phyloP scores from a whole-genome alignment of 2,888 invertebrate species.

The Cantharis nigra region DNA sequence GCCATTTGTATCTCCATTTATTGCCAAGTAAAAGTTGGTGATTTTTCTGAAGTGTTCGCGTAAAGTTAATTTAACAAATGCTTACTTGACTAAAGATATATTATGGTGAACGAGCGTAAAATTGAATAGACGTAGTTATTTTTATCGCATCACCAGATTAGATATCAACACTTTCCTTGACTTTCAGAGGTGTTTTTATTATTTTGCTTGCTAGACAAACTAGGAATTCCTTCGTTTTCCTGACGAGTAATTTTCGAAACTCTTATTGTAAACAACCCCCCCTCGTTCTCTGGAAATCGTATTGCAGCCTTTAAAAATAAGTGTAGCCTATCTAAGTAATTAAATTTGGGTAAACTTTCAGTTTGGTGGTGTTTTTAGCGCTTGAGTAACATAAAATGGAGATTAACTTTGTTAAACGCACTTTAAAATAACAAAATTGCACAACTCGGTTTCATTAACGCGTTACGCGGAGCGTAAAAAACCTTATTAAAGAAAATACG shows the following conservation, averaged over 20 bases:
- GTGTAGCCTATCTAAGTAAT: background rate
- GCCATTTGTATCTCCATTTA: background rate
- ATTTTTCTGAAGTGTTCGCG: background rate
- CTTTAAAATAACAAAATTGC: conserved; percentile 32
- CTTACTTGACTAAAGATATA: background rate
- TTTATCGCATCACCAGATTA: background rate
- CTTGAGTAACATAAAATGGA: conserved; percentile 14
- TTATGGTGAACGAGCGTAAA: background rate
- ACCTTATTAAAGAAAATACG: conserved; percentile 33
- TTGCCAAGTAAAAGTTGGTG: background rate
- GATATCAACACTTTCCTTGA: background rate
- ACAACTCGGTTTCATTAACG: conserved; percentile 30
- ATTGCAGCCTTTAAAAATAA: background rate
- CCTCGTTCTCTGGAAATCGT: background rate
- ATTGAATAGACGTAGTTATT: background rate
- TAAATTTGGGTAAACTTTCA: background rate
- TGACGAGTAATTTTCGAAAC: background rate
- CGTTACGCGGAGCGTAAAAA: conserved; percentile 32
- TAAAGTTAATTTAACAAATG: background rate
- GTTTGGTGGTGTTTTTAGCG: background rate
- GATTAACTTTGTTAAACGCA: conserved; percentile 32
- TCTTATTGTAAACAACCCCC: background rate
- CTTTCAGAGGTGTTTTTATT: background rate
- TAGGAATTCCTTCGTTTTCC: background rate
- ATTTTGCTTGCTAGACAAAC: background rate